Evolutionary conservation across 1,140 invertebrate species (phyloP), one percentile per base, ranked within the genome.

Genomic region (Cydia fagiglandana): DNA sequence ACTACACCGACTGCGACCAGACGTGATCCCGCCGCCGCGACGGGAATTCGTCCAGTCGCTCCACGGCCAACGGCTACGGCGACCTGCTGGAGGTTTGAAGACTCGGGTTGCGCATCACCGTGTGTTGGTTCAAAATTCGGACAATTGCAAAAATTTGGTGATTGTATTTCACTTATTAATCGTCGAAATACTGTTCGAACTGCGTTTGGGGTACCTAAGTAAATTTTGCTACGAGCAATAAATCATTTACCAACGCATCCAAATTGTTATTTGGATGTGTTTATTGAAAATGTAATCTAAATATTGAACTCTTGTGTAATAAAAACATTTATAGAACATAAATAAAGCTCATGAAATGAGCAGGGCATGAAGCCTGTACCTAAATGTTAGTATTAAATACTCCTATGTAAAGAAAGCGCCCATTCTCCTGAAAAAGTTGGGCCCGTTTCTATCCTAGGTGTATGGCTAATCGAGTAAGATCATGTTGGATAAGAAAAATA

Each of bases 1-100:
- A 93, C 79, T 91, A 91, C 85, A 93, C 91, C 1, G 93, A 93
- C 76, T 91, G 85, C 9, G 91, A 92, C 73, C 83, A 84, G 53
- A 78, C 86, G 66, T 87, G 81, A 84, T 81, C 73, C 64, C 75
- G n/a, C 64, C 66, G 66, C 20, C 41, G 56, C 56, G 56, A 61
- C 56, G 20, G 56, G 53, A 56, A 30, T 56, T 13, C 34, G n/a
- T 17, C 45, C 77, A 64, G 47, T 70, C 64, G 61, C 73, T 41
- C 64, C 64, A 77, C 76, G 73, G 34, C 34, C 66, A 70, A 38
- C 30, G 41, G 41, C 45, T 50, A 50, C 73, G 47, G 41, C 17
- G 13, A 24, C 41, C 47, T 30, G 38, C 45, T 73, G 13, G 66
- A 70, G 12, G 66, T 70, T 38, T 70, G 64, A 66, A 17, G 64